Percentiles rank a stretch among this genome's conserved stretches.
These are phyloP conservation scores for Drosophila takahashii DNA, from an alignment of 1,140 invertebrate species.

Conservation along the genomic window DNA sequence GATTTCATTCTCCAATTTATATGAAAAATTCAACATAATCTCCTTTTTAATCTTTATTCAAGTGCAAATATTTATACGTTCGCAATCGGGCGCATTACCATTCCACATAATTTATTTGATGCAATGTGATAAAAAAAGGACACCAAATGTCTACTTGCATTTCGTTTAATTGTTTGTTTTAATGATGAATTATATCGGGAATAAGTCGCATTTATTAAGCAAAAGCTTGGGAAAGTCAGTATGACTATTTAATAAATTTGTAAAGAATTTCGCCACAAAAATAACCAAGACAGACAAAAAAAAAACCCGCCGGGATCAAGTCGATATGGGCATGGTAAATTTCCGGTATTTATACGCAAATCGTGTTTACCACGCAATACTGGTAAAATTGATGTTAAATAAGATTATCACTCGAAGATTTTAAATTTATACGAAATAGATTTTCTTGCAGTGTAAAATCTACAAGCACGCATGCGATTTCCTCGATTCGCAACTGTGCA, in stretches of 20 bases:
- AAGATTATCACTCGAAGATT: too few species aligned
- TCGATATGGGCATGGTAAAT: too few species aligned
- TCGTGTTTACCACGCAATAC: too few species aligned
- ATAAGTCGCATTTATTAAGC: not conserved
- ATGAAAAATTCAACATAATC: constrained; percentile 13
- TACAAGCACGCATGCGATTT: constrained; percentile 17
- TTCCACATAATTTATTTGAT: constrained; percentile 15
- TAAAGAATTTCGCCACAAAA: too few species aligned
- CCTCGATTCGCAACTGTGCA: constrained; percentile 30
- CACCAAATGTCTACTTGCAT: not conserved
- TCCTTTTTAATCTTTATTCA: constrained; percentile 15
- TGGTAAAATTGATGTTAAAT: too few species aligned
- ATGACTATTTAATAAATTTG: not conserved
- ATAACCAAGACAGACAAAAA: too few species aligned
- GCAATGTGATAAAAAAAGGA: not conserved
- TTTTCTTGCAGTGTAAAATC: constrained; percentile 9
- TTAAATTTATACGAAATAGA: not conserved
- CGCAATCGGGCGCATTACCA: constrained; percentile 2
- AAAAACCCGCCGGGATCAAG: too few species aligned
- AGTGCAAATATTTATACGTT: constrained; percentile 27
- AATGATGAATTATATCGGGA: not conserved
- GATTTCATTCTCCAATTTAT: constrained; percentile 7
- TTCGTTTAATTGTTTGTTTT: not conserved
- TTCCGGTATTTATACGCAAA: too few species aligned
- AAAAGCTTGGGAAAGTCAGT: not conserved